Conservation (phyloP, 2,888 invertebrate species). For the Drosophila eohydei region DNA sequence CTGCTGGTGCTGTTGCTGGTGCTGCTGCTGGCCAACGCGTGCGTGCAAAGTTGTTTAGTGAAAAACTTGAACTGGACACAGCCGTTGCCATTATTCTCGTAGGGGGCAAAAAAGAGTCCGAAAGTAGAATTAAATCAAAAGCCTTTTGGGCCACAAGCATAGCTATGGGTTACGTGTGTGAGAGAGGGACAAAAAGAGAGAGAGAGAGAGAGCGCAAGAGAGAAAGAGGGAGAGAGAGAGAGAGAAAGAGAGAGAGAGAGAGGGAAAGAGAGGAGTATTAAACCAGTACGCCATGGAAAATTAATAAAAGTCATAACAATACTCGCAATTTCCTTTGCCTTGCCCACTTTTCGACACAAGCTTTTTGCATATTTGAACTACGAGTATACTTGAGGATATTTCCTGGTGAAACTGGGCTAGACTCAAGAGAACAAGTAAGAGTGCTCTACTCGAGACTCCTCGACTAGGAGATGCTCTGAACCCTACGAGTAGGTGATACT, state of each 20-base stretch:
- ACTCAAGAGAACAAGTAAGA: not conserved
- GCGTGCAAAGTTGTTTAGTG: constrained; percentile 81
- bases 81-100: constrained; percentile 47
- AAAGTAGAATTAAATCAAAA: constrained; percentile 51
- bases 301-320: constrained; percentile 80
- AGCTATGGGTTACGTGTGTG: constrained; percentile 14
- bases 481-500: too few species aligned
- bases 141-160: constrained; percentile 22
- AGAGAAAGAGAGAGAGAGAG: not conserved
- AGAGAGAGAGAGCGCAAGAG: not conserved
- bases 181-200: not conserved
- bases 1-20: not conserved
- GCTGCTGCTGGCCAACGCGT: constrained; percentile 43
- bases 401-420: constrained; percentile 23
- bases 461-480: too few species aligned
- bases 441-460: too few species aligned
- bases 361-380: constrained; percentile 55
- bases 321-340: constrained; percentile 77
- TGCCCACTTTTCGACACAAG: constrained; percentile 43
- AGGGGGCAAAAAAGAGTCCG: constrained; percentile 22
- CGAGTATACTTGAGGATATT: constrained; percentile 40
- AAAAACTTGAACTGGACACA: constrained; percentile 77
- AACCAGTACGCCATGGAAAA: constrained; percentile 55
- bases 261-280: not conserved
- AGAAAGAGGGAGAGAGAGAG: not conserved